Percentiles rank a stretch among this genome's conserved stretches.
Evolutionary conservation across 2,797 vertebrate genomes (phyloP).

Genomic region (Muraenolepis orangiensis): DNA sequence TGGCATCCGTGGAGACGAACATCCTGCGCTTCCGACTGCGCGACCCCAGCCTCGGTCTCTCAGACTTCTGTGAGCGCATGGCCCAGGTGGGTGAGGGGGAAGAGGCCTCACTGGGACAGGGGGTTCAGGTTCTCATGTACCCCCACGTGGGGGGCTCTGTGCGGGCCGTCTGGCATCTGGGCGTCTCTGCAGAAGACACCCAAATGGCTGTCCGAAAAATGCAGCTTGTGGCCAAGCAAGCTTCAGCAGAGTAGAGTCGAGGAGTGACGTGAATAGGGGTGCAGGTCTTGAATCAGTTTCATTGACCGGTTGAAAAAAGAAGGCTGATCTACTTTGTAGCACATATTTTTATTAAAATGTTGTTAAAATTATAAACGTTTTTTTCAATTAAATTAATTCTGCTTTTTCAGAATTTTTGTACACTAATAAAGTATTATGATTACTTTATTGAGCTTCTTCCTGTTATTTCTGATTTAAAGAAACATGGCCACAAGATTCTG

Average conservation of each 20-base stretch:
- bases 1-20: constrained; percentile 77
- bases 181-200: constrained; percentile 71
- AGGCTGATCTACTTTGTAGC: neutral
- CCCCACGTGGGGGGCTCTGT: constrained; percentile 63
- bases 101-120: constrained; percentile 57
- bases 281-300: neutral
- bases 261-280: neutral
- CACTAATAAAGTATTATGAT: neutral
- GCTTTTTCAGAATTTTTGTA: neutral
- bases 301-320: neutral
- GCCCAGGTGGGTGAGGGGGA: constrained; percentile 64
- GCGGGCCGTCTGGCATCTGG: constrained; percentile 79
- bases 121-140: constrained; percentile 71
- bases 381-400: neutral
- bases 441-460: neutral
- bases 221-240: constrained; percentile 71
- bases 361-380: neutral
- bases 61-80: constrained; percentile 75
- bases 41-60: constrained; percentile 42
- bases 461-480: neutral
- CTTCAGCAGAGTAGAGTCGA: constrained; percentile 35
- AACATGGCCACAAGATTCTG: neutral
- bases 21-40: constrained; percentile 68
- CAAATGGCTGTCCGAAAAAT: constrained; percentile 76
- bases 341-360: neutral